These are phyloP conservation scores for Eucidaris tribuloides DNA, from an alignment of 35 echinoderm and acorn worm genomes.

Conservation along the genomic window DNA sequence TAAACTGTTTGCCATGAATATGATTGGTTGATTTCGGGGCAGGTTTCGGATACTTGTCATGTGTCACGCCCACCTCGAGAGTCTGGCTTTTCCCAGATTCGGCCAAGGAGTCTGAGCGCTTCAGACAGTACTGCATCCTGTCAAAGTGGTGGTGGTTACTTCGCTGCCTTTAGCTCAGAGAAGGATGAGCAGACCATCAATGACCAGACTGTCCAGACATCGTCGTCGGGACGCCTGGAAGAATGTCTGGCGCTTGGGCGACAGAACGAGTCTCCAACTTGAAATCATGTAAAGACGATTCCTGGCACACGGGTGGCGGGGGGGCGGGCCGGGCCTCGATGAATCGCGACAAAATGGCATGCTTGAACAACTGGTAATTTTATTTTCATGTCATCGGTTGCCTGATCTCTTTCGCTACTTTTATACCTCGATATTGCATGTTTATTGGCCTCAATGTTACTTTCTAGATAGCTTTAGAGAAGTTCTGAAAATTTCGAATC, in stretches of 20 bases:
- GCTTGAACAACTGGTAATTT: slow-evolving; percentile 91
- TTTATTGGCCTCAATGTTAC: too few relatives aligned
- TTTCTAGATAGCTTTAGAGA: too few relatives aligned
- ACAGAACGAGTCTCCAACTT: slow-evolving; percentile 74
- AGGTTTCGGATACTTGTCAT: slow-evolving; percentile 95
- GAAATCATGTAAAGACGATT: slow-evolving; percentile 92
- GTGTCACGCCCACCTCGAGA: slow-evolving; percentile 93
- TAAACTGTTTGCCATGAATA: too few relatives aligned
- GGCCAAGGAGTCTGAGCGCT: slow-evolving; percentile 94
- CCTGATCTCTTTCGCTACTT: too few relatives aligned
- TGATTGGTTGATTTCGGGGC: slow-evolving; percentile 45
- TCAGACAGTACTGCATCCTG: slow-evolving; percentile 80
- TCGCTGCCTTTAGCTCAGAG: slow-evolving; percentile 77
- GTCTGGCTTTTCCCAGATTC: slow-evolving; percentile 95
- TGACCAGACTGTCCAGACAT: slow-evolving; percentile 88
- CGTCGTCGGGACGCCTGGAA: slow-evolving; percentile 86
- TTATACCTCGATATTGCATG: too few relatives aligned
- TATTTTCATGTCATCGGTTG: too few relatives aligned
- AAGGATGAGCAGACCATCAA: slow-evolving; percentile 90
- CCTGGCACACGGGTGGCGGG: too few relatives aligned
- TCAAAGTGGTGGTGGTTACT: slow-evolving; percentile 91
- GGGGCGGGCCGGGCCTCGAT: slow-evolving; percentile 92
- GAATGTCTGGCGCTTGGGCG: slow-evolving; percentile 73
- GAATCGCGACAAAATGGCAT: slow-evolving; percentile 99
- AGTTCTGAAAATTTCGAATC: too few relatives aligned